Evolutionary conservation across 2,113 vertebrate species (phyloP), one percentile per base, ranked within the genome.

Genomic region (Mirza zaza): DNA sequence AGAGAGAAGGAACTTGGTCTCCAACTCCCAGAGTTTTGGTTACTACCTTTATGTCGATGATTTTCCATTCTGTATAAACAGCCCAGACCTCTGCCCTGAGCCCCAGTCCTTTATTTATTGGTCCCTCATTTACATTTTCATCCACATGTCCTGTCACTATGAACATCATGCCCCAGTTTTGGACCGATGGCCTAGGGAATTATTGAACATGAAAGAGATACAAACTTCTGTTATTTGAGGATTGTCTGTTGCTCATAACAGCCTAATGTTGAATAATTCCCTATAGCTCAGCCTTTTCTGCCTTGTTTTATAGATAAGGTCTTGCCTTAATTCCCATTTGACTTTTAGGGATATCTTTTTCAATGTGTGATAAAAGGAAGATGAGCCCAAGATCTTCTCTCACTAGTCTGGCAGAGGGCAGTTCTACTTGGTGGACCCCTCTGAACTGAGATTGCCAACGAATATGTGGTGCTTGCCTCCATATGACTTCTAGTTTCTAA

Each of bases 401-500:
- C 1, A 6, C 21, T 83, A 83, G 21, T 48, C 23, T 87, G 36
- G 8, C 52, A 91, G 71, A 91, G 13, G 50, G 80, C 55, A 84
- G 27, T 90, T 82, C 48, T 68, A 63, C 20, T 86, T 96, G 25
- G n/a, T 50, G 8, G 10, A 84, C 12, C 27, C 5, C 36, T 91
- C 71, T 88, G 71, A 95, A 88, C 23, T 10, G 36, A 88, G 57
- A 81, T 34, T 87, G 63, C 57, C 34, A 25, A 45, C n/a, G 71
- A 93, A 70, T 73, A 45, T 34, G 25, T 95, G 71, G 25, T 93
- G 65, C n/a, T 92, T 94, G 48, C n/a, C 18, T 91, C 48, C 68
- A 29, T 55, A 73, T 21, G n/a, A 27, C 55, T 81, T 91, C 67
- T 61, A 80, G 42, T 48, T 81, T 92, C 32, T 76, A 85, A 85